phyloP scores from a whole-genome alignment of 1,140 invertebrate species.

The Wiebesia pumilae region DNA sequence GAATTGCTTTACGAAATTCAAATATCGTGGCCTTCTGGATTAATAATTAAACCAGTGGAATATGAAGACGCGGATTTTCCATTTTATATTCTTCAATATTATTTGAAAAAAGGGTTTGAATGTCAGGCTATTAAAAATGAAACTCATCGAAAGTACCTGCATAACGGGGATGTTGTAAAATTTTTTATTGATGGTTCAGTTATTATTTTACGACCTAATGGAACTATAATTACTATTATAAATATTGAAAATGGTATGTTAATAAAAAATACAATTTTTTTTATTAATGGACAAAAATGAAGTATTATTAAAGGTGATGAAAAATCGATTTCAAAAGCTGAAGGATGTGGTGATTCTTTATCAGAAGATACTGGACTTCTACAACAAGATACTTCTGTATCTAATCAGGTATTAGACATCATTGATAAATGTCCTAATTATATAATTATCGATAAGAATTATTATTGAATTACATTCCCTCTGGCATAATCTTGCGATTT shows the following conservation, averaged over 20 bases:
- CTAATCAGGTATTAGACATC: neutral
- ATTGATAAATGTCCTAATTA: neutral
- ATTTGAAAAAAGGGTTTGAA: conserved; percentile 55
- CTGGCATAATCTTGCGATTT: no score
- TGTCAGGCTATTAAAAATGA: conserved; percentile 54
- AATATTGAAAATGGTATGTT: conserved; percentile 49
- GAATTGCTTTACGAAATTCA: conserved; percentile 61
- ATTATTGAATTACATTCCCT: no score
- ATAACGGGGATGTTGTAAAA: conserved; percentile 65
- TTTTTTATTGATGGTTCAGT: conserved; percentile 59
- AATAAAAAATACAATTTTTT: neutral
- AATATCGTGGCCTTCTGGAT: conserved; percentile 75
- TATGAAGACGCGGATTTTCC: conserved; percentile 66
- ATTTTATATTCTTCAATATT: conserved; percentile 74
- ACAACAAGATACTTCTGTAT: neutral
- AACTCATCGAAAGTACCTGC: conserved; percentile 64
- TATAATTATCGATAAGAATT: neutral
- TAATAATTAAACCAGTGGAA: conserved; percentile 72
- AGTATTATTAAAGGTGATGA: conserved; percentile 29
- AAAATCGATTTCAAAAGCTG: neutral
- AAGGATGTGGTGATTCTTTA: neutral
- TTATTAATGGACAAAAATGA: conserved; percentile 2
- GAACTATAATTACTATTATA: conserved; percentile 59
- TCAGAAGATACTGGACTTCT: neutral
- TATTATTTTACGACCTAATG: conserved; percentile 63